Percentiles rank a stretch among this genome's conserved stretches.
Evolutionary conservation across 2,888 invertebrate species (phyloP).

Genomic region (Gymnocheta viridis): DNA sequence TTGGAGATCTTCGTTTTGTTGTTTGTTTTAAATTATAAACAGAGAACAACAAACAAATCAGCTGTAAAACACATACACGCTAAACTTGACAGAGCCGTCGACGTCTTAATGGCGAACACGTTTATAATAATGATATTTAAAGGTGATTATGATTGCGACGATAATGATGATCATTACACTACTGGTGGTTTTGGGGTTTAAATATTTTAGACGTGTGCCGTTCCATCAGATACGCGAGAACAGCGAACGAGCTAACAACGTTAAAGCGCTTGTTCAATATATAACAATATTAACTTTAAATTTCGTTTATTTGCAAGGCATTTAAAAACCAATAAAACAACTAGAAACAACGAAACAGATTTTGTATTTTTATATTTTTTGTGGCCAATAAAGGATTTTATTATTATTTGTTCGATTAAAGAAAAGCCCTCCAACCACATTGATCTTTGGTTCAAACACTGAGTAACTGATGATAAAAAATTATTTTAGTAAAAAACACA

Average conservation of each 20-base stretch:
- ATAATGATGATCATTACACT: conserved; percentile 43
- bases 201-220: conserved; percentile 67
- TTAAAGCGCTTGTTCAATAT: conserved; percentile 62
- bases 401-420: conserved; percentile 18
- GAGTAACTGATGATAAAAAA: not conserved
- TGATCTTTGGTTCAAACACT: conserved; percentile 38
- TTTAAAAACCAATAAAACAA: not conserved
- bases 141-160: conserved; percentile 24
- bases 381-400: conserved; percentile 51
- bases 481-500: not conserved
- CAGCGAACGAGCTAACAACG: conserved; percentile 73
- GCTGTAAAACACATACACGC: conserved; percentile 51
- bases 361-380: conserved; percentile 11
- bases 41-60: conserved; percentile 63
- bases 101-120: conserved; percentile 21
- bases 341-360: conserved; percentile 25
- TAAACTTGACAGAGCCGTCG: conserved; percentile 42
- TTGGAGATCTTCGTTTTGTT: conserved; percentile 40
- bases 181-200: conserved; percentile 51
- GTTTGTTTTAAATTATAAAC: conserved; percentile 51
- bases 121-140: conserved; percentile 6
- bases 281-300: no score
- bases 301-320: conserved; percentile 11
- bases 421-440: not conserved
- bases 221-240: conserved; percentile 75